phyloP scores from a whole-genome alignment of 1,140 invertebrate genomes.

The Temnothorax curvispinosus region DNA sequence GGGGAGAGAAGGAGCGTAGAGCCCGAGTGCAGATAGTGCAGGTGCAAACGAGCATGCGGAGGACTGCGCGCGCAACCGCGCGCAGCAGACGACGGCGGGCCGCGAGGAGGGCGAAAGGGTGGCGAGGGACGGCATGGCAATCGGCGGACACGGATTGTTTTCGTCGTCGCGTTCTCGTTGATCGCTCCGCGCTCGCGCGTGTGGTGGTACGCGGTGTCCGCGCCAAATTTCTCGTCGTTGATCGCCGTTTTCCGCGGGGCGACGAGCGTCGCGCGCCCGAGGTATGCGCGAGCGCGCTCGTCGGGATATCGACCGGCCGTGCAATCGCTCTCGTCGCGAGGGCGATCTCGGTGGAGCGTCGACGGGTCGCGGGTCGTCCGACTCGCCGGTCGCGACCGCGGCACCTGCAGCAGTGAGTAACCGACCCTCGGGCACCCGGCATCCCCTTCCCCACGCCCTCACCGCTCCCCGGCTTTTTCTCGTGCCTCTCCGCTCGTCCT shows the following conservation, averaged over 20 bases:
- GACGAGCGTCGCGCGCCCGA: neutral
- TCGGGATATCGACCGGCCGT: neutral
- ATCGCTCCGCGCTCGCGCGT: neutral
- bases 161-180: neutral
- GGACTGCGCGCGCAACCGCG: constrained; percentile 18
- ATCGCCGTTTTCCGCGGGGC: neutral
- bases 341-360: neutral
- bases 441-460: neutral
- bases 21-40: neutral
- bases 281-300: neutral
- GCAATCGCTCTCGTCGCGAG: neutral
- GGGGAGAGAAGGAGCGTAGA: neutral
- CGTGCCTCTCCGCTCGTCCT: neutral
- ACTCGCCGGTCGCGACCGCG: neutral
- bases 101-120: neutral
- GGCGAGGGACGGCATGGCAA: constrained; percentile 7
- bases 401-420: neutral
- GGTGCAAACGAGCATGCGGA: neutral
- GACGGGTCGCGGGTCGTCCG: too few species aligned
- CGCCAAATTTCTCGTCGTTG: neutral
- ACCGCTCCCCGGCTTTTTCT: neutral
- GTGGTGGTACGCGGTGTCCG: neutral
- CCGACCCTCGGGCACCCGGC: neutral
- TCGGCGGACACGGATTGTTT: neutral
- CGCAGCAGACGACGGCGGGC: constrained; percentile 20